Conservation (phyloP, 1,140 invertebrate species). For the Camponotus floridanus region DNA sequence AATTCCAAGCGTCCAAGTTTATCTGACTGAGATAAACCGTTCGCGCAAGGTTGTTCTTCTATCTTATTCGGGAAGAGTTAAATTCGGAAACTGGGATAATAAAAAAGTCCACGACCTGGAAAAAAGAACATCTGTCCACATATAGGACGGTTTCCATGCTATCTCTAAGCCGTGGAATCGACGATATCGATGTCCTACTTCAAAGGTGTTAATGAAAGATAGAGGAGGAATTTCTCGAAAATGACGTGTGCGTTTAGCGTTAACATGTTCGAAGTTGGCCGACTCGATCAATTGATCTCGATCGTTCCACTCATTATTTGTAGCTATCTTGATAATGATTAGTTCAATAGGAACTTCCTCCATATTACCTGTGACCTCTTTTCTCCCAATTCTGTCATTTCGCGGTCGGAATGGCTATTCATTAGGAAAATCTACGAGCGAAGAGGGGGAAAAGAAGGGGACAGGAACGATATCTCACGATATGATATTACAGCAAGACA, state of each 20-base stretch:
- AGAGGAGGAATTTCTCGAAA: constrained; percentile 7
- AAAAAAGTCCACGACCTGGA: neutral
- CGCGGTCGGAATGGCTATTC: constrained; percentile 56
- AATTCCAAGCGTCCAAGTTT: constrained; percentile 3
- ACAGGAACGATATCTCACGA: neutral
- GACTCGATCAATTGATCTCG: constrained; percentile 68
- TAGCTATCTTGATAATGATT: constrained; percentile 76
- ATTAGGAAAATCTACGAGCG: constrained; percentile 40
- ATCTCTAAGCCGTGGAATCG: neutral
- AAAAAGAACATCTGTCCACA: neutral
- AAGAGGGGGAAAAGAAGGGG: too few relatives aligned
- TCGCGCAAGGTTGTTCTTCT: neutral
- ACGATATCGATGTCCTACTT: neutral
- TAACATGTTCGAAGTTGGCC: constrained; percentile 60
- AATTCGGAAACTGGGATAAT: constrained; percentile 41
- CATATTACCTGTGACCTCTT: constrained; percentile 75
- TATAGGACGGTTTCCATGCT: neutral
- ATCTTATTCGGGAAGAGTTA: constrained; percentile 1
- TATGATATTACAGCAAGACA: constrained; percentile 5
- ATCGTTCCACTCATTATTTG: constrained; percentile 70
- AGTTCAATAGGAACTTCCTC: constrained; percentile 77
- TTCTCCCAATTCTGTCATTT: constrained; percentile 70
- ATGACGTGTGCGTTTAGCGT: neutral
- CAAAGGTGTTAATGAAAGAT: neutral
- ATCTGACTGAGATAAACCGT: neutral